Evolutionary conservation across 2,113 vertebrate species (phyloP).

Genomic region (Dasypus novemcinctus): DNA sequence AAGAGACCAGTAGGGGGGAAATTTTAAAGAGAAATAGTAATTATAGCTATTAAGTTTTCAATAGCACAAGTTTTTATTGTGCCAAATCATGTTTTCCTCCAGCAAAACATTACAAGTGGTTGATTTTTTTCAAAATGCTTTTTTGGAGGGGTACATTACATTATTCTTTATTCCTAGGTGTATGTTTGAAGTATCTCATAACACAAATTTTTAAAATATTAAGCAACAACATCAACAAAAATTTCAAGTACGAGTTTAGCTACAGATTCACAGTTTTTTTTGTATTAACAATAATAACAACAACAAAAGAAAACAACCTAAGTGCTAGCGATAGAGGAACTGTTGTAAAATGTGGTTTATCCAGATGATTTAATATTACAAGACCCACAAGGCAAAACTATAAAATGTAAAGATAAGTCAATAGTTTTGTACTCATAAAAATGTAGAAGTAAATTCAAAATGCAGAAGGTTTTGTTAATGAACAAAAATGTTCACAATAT

Average conservation of each 20-base stretch:
- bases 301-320: background rate
- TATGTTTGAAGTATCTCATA: too few relatives aligned
- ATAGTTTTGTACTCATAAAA: background rate
- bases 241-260: background rate
- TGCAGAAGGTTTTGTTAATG: too few relatives aligned
- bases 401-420: too few relatives aligned
- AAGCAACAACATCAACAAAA: background rate
- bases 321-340: background rate
- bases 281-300: background rate
- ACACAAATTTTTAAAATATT: too few relatives aligned
- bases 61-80: conserved; percentile 3
- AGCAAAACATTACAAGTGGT: background rate
- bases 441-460: too few relatives aligned
- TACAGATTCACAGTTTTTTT: background rate
- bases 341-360: background rate
- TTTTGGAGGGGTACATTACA: too few relatives aligned
- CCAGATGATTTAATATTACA: background rate
- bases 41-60: conserved; percentile 2
- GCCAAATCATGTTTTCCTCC: background rate
- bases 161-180: too few relatives aligned
- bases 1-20: background rate
- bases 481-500: too few relatives aligned
- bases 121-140: background rate
- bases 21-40: background rate
- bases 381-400: too few relatives aligned